These are phyloP conservation scores for Ceratosolen fusciceps DNA, from an alignment of 1,140 invertebrate genomes.

Conservation along the genomic window DNA sequence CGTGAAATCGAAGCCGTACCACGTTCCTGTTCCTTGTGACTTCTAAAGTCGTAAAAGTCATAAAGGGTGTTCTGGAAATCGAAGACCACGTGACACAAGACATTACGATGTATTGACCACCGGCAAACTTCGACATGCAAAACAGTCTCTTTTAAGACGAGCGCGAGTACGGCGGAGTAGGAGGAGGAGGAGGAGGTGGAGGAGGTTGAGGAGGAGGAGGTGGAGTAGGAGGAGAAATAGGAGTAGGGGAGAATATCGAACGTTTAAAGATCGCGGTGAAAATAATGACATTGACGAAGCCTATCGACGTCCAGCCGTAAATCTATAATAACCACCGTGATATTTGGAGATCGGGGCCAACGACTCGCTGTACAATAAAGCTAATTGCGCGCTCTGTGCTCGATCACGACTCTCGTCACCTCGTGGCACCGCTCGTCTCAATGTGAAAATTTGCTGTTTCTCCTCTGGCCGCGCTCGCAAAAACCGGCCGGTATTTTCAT, in stretches of 20 bases:
- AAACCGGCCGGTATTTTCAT: neutral
- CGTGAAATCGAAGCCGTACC: constrained; percentile 10
- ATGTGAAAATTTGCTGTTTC: neutral
- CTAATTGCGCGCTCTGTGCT: constrained; percentile 3
- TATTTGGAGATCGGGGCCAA: constrained; percentile 28
- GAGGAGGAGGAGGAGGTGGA: too few relatives aligned
- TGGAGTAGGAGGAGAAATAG: too few relatives aligned
- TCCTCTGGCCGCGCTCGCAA: neutral
- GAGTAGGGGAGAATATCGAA: neutral
- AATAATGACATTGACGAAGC: constrained; percentile 32
- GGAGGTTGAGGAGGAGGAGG: too few relatives aligned
- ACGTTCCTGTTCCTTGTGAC: constrained; percentile 4
- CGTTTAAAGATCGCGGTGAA: neutral
- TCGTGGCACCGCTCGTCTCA: neutral
- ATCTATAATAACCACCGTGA: constrained; percentile 26
- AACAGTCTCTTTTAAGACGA: neutral
- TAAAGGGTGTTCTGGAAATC: neutral
- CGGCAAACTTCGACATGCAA: constrained; percentile 13
- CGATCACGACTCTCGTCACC: neutral
- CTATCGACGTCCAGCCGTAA: constrained; percentile 12
- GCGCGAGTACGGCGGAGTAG: too few relatives aligned
- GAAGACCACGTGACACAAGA: constrained; percentile 7
- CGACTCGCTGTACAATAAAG: constrained; percentile 14
- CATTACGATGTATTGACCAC: neutral
- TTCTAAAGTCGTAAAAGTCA: constrained; percentile 17